These are phyloP conservation scores for Volucella bombylans DNA, from an alignment of 2,888 invertebrate genomes.

Conservation along the genomic window DNA sequence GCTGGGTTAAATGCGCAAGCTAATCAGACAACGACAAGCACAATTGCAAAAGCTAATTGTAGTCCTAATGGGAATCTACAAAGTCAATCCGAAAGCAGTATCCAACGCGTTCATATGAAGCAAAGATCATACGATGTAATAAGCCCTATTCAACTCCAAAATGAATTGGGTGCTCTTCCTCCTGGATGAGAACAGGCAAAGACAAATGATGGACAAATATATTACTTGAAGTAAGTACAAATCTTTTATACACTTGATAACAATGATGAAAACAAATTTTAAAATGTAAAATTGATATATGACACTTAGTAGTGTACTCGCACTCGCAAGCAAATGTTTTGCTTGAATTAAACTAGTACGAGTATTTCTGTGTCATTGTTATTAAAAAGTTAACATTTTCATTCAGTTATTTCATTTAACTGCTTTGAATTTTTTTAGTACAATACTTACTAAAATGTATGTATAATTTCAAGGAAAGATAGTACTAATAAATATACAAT, in stretches of 20 bases:
- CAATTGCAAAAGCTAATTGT: conserved; percentile 63
- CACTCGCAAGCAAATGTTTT: too few species aligned
- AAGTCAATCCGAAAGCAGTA: conserved; percentile 82
- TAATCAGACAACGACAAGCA: conserved; percentile 72
- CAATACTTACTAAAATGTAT: too few species aligned
- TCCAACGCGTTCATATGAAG: conserved; percentile 90
- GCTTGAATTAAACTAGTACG: too few species aligned
- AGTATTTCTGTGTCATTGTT: too few species aligned
- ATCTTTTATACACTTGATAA: neutral
- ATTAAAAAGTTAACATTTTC: too few species aligned
- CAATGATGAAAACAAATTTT: neutral
- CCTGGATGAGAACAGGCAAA: conserved; percentile 96
- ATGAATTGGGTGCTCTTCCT: conserved; percentile 93
- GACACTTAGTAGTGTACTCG: too few species aligned
- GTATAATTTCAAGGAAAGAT: too few species aligned
- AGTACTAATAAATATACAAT: too few species aligned
- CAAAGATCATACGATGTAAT: conserved; percentile 94
- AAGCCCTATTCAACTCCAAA: conserved; percentile 85
- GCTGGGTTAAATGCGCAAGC: conserved; percentile 83
- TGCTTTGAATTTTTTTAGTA: too few species aligned
- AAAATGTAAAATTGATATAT: too few species aligned
- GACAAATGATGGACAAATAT: conserved; percentile 95
- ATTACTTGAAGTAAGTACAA: conserved; percentile 93
- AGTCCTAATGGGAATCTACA: conserved; percentile 66
- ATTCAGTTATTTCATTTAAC: too few species aligned